phyloP scores from a whole-genome alignment of 2,113 vertebrate species.

The Zapornia atra region DNA sequence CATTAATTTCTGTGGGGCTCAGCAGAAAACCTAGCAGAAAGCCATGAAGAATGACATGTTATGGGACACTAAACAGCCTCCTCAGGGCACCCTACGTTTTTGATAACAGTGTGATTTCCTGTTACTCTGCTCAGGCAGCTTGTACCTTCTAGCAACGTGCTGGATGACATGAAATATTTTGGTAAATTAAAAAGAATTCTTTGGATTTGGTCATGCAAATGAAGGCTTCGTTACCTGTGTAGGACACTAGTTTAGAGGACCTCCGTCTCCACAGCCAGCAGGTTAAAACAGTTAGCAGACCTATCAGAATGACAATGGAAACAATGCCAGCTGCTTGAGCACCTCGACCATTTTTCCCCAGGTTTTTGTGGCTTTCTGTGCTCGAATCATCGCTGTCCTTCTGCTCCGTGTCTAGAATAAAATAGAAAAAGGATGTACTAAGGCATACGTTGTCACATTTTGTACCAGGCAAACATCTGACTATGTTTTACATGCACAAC shows the following conservation, averaged over 20 bases:
- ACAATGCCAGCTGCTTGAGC: slow-evolving; percentile 27
- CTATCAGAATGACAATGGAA: background rate
- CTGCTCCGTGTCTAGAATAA: background rate
- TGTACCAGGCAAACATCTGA: background rate
- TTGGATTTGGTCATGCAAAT: background rate
- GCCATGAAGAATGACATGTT: background rate
- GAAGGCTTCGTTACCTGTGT: slow-evolving; percentile 32
- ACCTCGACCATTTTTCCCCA: background rate
- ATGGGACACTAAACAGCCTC: background rate
- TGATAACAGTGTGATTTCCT: background rate
- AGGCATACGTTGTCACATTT: background rate
- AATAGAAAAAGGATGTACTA: background rate
- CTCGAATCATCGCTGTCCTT: background rate
- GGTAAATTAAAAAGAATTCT: background rate
- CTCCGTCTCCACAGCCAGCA: slow-evolving; percentile 14
- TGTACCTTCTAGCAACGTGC: fast-evolving
- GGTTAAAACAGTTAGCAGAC: background rate
- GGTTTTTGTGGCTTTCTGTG: background rate
- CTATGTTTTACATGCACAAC: background rate
- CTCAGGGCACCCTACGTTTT: background rate
- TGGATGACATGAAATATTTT: background rate
- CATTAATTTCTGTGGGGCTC: background rate
- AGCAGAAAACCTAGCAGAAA: background rate
- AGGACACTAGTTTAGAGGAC: background rate
- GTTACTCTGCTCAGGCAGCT: background rate